Base-by-base conservation (phyloP, 2,797 vertebrate species). In the Acrocephalus scirpaceus region DNA sequence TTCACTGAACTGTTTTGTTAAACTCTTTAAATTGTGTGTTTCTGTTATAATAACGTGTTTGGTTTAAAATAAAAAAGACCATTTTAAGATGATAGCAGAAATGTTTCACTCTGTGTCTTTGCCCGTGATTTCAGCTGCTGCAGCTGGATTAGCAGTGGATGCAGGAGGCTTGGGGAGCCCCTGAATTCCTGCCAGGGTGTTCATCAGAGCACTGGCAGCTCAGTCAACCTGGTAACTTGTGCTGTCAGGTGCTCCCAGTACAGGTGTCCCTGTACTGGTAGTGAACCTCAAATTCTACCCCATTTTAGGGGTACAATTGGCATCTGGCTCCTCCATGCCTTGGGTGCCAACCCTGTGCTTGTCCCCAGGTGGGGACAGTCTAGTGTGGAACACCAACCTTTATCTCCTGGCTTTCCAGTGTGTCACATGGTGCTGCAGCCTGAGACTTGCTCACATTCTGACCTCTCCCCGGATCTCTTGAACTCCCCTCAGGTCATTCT, bases 301-400 rank as follows among this genome's bases (percentile, higher is more conserved):
- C 6, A 5, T 50, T 82, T 53, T 20, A 5, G 4, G 29, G 14
- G 2, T 81, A 51, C 54, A 74, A 1, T 3, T 3, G 4, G 45
- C 14, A 11, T 15, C 32, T 83, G 56, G 14, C 36, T 47, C 34
- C 2, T 0, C 60, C 2, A 2, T 51, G 45, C 38, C 5, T 0
- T 34, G 29, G 7, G 4, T 88, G 51, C 47, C 8, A 2, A 4
- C 10, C 34, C 44, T 64, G 65, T 4, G 8, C 44, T 48, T 54
- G 26, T 74, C 36, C 61, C 36, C 36, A 38, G 36, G 54, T 9
- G 23, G 71, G 42, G 27, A 29, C 45, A 50, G 38, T 20, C 29
- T 2, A 1, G 20, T 5, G 16, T 32, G 44, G 20, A 80, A 5
- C 7, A 3, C 19, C 56, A 93, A 38, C 19, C n/a, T 79, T 62